Base-by-base conservation (phyloP, 2,113 vertebrate genomes). In the Amphiprion ocellaris region DNA sequence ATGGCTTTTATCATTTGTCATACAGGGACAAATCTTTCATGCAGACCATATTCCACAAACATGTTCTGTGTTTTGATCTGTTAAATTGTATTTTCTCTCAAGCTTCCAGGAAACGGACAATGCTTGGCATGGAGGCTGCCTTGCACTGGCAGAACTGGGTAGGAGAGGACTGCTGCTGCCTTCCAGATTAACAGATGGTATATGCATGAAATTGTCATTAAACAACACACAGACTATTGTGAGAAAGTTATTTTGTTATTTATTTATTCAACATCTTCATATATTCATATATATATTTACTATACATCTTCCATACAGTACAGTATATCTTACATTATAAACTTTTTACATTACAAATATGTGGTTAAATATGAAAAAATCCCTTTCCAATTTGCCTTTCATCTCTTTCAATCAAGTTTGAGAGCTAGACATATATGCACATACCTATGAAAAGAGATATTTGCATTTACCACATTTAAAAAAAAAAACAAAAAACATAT, bases 71-170 rank as follows among this genome's bases (percentile, higher is more conserved):
- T 83, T 37, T 69, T 61, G 1, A 63, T 17, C 3, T 9, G 4
- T 72, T 30, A 30, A 30, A 6, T 30, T 68, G 37, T 26, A 10
- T 59, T 73, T 4, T 37, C 56, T 54, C 72, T 92, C 2, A 47
- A 99, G 98, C 91, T 99, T 98, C 72, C 96, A 98, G 92, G 97
- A 99, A 85, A 98, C 96, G 0, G 96, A 98, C 87, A 97, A 93
- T 0, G 94, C 97, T 0, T 99, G 97, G 97, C 98, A 99, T 1
- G 98, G 98, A 0, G 98, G 97, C 46, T 99, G 98, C 86, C 93
- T 99, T 77, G 98, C 98, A 0, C 92, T 99, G 82, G 98, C 98
- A 0, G 98, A 99, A 77, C 93, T 99, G 54, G 97, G 97, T 54
- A 94, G 97, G 71, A 94, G 98, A 94, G 98, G 98, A 61, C 92